A percentile compares a stretch with the other conserved stretches of the same genome.
Conservation (phyloP, 2,888 invertebrate genomes). For the Drosophila pseudotalamancana region DNA sequence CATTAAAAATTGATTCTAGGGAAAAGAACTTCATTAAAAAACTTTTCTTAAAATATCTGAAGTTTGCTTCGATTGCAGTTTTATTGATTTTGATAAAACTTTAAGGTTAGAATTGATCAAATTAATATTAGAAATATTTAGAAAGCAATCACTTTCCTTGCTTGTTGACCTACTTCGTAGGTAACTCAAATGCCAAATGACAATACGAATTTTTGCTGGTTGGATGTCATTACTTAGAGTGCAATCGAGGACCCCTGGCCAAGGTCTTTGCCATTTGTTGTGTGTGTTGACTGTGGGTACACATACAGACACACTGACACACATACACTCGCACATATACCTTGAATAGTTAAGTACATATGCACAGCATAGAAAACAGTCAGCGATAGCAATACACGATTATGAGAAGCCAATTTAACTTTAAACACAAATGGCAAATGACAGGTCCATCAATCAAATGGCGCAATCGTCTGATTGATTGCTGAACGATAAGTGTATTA, state of each 20-base stretch:
- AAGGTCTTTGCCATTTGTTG: constrained; percentile 24
- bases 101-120: background rate
- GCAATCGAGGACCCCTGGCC: constrained; percentile 12
- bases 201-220: background rate
- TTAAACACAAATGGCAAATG: constrained; percentile 25
- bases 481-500: constrained; percentile 30
- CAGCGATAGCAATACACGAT: constrained; percentile 7
- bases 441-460: constrained; percentile 56
- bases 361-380: background rate
- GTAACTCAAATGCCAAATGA: constrained; percentile 13
- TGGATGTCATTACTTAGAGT: constrained; percentile 31
- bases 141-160: constrained; percentile 7
- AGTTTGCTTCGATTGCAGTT: too few relatives aligned
- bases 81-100: background rate
- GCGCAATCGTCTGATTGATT: constrained; percentile 46
- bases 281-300: constrained; percentile 6
- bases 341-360: constrained; percentile 9
- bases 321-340: background rate
- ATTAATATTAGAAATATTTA: background rate
- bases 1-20: too few relatives aligned
- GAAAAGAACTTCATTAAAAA: too few relatives aligned
- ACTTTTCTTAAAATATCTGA: too few relatives aligned
- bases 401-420: constrained; percentile 38
- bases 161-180: background rate
- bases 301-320: background rate